These are phyloP conservation scores for Erpobdella octoculata DNA, from an alignment of 2,888 invertebrate genomes.

Conservation along the genomic window DNA sequence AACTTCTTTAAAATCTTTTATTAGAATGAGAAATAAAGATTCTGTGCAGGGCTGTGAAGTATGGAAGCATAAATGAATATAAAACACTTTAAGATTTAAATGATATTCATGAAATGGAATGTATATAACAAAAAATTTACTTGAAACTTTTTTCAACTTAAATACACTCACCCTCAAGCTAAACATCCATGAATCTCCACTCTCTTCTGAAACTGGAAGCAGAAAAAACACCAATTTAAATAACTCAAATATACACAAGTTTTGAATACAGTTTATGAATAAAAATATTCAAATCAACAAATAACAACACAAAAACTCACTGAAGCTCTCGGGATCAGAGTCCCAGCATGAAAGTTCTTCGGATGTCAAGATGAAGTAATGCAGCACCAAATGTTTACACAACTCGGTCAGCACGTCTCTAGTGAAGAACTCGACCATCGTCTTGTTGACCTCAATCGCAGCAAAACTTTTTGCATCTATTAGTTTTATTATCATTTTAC, in stretches of 20 bases:
- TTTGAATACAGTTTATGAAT: background rate
- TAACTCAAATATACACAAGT: too few species aligned
- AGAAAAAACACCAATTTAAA: too few species aligned
- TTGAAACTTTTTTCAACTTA: too few species aligned
- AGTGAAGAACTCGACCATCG: slow-evolving; percentile 71
- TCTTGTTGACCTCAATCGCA: slow-evolving; percentile 61
- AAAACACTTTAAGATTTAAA: background rate
- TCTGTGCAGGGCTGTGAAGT: slow-evolving; percentile 73
- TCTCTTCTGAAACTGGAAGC: slow-evolving; percentile 66
- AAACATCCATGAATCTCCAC: slow-evolving; percentile 88
- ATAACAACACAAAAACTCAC: slow-evolving; percentile 47
- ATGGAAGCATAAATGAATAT: background rate
- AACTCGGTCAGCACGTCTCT: slow-evolving; percentile 69
- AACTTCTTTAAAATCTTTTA: slow-evolving; percentile 68
- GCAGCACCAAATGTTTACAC: slow-evolving; percentile 73
- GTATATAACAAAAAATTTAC: too few species aligned
- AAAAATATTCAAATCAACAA: background rate
- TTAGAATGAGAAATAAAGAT: slow-evolving; percentile 72
- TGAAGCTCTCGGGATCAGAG: slow-evolving; percentile 80
- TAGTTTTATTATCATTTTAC: too few species aligned
- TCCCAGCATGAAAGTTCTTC: slow-evolving; percentile 81
- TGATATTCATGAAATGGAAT: background rate
- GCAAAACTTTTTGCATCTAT: background rate
- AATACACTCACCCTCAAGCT: slow-evolving; percentile 68
- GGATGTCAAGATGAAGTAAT: slow-evolving; percentile 75